phyloP scores from a whole-genome alignment of 1,140 invertebrate genomes.

The Harpegnathos saltator region DNA sequence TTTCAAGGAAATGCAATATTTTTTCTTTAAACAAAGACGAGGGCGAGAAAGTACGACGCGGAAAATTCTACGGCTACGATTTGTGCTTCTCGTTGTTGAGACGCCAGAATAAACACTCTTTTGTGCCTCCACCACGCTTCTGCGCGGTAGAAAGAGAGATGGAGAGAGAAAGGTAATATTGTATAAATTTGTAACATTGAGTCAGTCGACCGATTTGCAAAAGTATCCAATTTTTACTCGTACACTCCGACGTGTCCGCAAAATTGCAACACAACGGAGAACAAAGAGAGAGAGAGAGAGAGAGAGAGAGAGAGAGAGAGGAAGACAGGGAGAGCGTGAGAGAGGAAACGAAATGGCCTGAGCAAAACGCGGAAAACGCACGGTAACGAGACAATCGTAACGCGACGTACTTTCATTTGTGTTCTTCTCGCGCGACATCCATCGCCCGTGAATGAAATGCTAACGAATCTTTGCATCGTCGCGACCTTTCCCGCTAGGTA shows the following conservation, averaged over 20 bases:
- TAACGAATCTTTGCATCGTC: conserved; percentile 72
- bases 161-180: no score
- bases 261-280: neutral
- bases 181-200: neutral
- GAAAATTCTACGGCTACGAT: conserved; percentile 28
- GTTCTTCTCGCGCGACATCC: conserved; percentile 14
- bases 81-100: conserved; percentile 25
- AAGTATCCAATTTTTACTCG: no score
- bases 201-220: no score
- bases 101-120: neutral
- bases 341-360: neutral
- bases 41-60: conserved; percentile 4
- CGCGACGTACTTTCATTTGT: conserved; percentile 5
- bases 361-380: neutral
- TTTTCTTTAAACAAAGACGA: conserved; percentile 42
- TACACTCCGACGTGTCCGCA: neutral
- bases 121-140: neutral
- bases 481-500: conserved; percentile 62
- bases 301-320: no score
- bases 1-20: conserved; percentile 44
- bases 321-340: no score
- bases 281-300: neutral
- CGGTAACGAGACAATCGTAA: neutral
- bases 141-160: neutral
- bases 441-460: conserved; percentile 68